Conservation (phyloP, 2,888 invertebrate genomes). For the Drosophila affinis region DNA sequence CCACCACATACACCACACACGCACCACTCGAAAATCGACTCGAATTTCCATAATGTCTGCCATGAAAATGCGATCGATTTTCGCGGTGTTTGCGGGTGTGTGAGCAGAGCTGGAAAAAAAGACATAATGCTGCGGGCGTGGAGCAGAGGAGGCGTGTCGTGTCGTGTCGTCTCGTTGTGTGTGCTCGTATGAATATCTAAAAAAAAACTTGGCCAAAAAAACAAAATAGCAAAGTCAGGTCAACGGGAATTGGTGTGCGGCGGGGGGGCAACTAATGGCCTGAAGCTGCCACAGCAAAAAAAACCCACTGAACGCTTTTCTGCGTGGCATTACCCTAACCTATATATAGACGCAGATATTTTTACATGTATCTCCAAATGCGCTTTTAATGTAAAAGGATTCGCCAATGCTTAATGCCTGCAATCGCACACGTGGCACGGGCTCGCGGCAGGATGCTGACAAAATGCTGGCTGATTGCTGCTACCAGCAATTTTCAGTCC, state of each 20-base stretch:
- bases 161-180: not conserved
- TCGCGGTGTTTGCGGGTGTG: slow-evolving; percentile 35
- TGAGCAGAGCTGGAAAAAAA: slow-evolving; percentile 32
- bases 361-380: slow-evolving; percentile 57
- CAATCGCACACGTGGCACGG: slow-evolving; percentile 28
- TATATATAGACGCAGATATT: slow-evolving; percentile 29
- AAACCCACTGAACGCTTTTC: slow-evolving; percentile 46
- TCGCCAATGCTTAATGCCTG: slow-evolving; percentile 37
- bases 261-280: slow-evolving; percentile 56
- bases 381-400: slow-evolving; percentile 67
- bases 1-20: slow-evolving; percentile 1
- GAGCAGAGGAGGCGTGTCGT: not conserved
- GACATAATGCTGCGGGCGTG: slow-evolving; percentile 68
- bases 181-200: slow-evolving; percentile 65
- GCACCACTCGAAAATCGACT: slow-evolving; percentile 71
- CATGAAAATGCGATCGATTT: slow-evolving; percentile 81
- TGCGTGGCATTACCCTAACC: slow-evolving; percentile 25
- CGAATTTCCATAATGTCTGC: slow-evolving; percentile 81
- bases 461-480: slow-evolving; percentile 43
- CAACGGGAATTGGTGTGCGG: slow-evolving; percentile 19
- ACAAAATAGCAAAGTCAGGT: slow-evolving; percentile 59
- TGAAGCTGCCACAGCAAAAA: slow-evolving; percentile 38
- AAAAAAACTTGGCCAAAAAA: slow-evolving; percentile 46
- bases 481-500: not conserved
- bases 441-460: slow-evolving; percentile 37